Percentiles rank a stretch among this genome's conserved stretches.
These are phyloP conservation scores for Circaetus cinerascens DNA, from an alignment of 2,113 vertebrate genomes.

Conservation along the genomic window DNA sequence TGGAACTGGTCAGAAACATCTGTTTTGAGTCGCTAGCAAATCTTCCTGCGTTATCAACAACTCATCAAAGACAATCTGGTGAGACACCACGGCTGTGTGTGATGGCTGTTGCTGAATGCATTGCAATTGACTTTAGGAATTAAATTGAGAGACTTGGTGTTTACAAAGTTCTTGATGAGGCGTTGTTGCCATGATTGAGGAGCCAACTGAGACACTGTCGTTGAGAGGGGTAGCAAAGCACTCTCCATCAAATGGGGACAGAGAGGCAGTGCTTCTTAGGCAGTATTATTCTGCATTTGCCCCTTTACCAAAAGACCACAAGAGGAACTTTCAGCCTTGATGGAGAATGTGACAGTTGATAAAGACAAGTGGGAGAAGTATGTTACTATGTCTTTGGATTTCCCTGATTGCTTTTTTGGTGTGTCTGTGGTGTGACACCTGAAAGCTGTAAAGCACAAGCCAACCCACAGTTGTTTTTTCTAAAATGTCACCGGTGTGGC, in stretches of 20 bases:
- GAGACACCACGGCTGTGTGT: constrained; percentile 47
- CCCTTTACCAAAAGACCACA: background rate
- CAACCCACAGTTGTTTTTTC: background rate
- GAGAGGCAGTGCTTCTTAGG: background rate
- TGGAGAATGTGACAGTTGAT: background rate
- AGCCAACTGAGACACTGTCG: background rate
- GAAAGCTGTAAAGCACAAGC: background rate
- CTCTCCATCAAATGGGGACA: background rate
- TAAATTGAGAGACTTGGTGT: background rate
- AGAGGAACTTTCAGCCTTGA: background rate
- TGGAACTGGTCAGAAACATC: constrained; percentile 90
- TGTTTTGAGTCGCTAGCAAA: constrained; percentile 88
- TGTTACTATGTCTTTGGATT: background rate
- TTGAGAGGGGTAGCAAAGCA: background rate
- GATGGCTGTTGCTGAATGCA: background rate
- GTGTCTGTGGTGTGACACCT: background rate
- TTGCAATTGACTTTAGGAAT: background rate
- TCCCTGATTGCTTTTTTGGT: background rate
- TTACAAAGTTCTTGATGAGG: background rate
- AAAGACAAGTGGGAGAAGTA: background rate
- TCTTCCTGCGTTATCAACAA: constrained; percentile 93
- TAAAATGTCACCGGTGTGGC: background rate
- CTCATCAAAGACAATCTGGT: constrained; percentile 98
- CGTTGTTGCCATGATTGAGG: background rate
- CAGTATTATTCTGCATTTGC: background rate